These are phyloP conservation scores for Cromileptes altivelis DNA, from an alignment of 2,113 vertebrate species.

Conservation along the genomic window DNA sequence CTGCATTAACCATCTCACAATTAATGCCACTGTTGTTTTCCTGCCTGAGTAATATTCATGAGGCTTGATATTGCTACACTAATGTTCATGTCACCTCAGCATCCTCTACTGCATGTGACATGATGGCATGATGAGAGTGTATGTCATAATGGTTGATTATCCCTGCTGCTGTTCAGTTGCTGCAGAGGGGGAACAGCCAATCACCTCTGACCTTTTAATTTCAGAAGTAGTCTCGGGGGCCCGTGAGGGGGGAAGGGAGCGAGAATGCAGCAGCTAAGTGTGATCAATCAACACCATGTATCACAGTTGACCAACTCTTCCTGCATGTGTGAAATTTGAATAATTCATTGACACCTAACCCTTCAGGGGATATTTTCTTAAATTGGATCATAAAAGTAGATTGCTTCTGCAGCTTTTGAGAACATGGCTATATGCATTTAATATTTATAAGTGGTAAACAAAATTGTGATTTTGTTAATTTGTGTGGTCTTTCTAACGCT, in stretches of 20 bases:
- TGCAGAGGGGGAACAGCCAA: conserved; percentile 38
- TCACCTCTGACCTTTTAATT: conserved; percentile 75
- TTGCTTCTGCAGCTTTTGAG: neutral
- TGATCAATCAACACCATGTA: conserved; percentile 71
- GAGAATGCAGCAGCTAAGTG: conserved; percentile 48
- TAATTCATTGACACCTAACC: conserved; percentile 58
- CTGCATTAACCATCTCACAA: conserved; percentile 3
- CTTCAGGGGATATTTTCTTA: conserved; percentile 18
- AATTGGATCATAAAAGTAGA: conserved; percentile 49
- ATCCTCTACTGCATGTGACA: conserved; percentile 30
- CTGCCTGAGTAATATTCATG: neutral
- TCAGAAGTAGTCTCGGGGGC: conserved; percentile 58
- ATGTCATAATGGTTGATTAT: conserved; percentile 45
- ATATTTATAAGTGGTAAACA: conserved; percentile 16
- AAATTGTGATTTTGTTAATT: neutral
- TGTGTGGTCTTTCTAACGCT: neutral
- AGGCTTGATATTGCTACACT: conserved; percentile 8
- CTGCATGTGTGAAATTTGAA: conserved; percentile 63
- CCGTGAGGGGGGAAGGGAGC: neutral
- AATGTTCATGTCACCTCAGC: conserved; percentile 15
- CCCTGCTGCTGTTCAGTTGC: conserved; percentile 48
- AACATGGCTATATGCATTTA: neutral
- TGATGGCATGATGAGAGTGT: conserved; percentile 10
- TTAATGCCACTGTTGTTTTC: neutral
- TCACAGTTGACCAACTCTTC: conserved; percentile 55